Base-by-base conservation (phyloP, 2,113 vertebrate species). In the Macquaria ambigua region DNA sequence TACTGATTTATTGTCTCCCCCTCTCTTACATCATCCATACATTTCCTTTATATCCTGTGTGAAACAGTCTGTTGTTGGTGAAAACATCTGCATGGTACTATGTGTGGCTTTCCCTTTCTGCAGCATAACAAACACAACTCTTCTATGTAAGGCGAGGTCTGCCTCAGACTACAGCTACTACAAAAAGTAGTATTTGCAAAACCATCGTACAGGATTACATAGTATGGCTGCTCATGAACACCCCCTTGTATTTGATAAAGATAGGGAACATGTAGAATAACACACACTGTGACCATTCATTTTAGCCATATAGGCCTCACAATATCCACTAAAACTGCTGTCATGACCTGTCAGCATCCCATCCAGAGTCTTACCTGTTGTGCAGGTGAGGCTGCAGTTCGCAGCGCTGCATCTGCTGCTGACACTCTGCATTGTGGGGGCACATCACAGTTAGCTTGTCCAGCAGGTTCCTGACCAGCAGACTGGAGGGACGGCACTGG, bases 321-420 rank as follows among this genome's bases (percentile, higher is more conserved):
- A 16, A 50, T 50, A 1, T 73, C 18, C 62, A 34, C 56, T 28
- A 3, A 50, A 18, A 15, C 10, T 18, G 25, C 31, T 39, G 58
- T 28, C 25, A 25, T 43, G 41, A 8, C 25, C 41, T 21, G 3
- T 14, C 28, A 25, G 20, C 74, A 43, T 62, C 21, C 48, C 16
- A 6, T n/a, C 5, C 25, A 58, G 2, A 48, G 5, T 72, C 90
- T 87, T 89, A 98, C 97, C 97, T 98, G 96, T 98, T 97, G 72
- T 97, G 97, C 43, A 98, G 94, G 87, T 98, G 97, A 83, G 97
- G 96, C 85, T 98, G 97, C n/a, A 98, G 95, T 66, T 98, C 97
- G 21, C 97, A 97, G 39, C 97, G 96, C 87, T 97, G 97, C 97
- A 98, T 97, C 25, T 67, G 95, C 73, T 95, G 96, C 87, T 96